Percentiles rank a stretch among this genome's conserved stretches.
These are phyloP conservation scores for Hydractinia echinata DNA, from an alignment of 30 jellyfish, hydroid and myxozoan species.

Conservation along the genomic window DNA sequence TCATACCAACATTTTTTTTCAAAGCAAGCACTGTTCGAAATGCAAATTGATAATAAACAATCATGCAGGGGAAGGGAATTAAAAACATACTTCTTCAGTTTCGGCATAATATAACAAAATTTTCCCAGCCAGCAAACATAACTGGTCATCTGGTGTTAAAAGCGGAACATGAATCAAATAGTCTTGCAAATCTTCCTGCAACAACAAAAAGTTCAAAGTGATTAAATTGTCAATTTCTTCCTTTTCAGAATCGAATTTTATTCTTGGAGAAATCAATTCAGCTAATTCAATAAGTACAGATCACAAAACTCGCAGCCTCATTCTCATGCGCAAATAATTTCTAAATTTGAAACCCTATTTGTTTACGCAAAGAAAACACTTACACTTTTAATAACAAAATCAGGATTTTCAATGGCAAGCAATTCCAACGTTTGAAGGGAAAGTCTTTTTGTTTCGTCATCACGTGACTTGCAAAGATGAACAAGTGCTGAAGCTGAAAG, in stretches of 20 bases:
- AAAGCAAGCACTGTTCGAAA: not conserved
- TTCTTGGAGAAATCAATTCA: no score
- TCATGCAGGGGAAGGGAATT: not conserved
- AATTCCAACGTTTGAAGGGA: constrained; percentile 84
- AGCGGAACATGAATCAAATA: constrained; percentile 58
- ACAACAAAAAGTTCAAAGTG: not conserved
- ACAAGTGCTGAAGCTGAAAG: constrained; percentile 64
- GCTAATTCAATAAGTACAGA: no score
- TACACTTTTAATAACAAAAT: constrained; percentile 58
- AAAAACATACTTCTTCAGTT: constrained; percentile 46
- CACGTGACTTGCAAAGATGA: constrained; percentile 64
- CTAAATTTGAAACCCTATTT: no score
- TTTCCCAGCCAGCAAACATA: constrained; percentile 81
- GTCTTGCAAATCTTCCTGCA: constrained; percentile 67
- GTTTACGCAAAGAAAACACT: not conserved
- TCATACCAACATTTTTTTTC: not conserved
- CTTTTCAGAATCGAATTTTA: no score
- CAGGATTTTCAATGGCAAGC: constrained; percentile 80
- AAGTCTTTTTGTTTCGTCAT: constrained; percentile 71
- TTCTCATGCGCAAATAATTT: no score
- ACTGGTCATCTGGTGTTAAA: constrained; percentile 71
- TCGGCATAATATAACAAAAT: constrained; percentile 81
- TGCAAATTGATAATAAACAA: not conserved
- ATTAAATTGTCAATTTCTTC: not conserved
- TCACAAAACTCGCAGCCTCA: no score